Evolutionary conservation across 2,113 vertebrate genomes (phyloP), one percentile per base, ranked within the genome.

Genomic region (Oenanthe oenanthe): DNA sequence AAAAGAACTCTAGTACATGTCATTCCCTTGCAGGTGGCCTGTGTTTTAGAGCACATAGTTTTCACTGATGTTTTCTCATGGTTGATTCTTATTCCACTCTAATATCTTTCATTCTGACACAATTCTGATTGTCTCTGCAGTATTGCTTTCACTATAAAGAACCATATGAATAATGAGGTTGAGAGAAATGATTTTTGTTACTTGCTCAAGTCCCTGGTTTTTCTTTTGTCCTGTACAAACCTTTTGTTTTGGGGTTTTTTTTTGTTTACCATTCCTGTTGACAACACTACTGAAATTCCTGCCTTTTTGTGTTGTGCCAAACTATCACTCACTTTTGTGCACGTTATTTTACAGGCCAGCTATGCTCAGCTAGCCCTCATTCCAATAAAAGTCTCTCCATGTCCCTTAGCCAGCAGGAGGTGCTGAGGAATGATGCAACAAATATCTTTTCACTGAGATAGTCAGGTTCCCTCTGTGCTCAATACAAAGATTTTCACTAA

Each of bases 341-440:
- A 1, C 7, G 28, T n/a, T 29, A 47, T 63, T 77, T 89, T 81
- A 47, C 40, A 42, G 8, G 26, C 26, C 1, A 3, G 38, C 22
- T 74, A 7, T 21, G 25, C 60, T 93, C 50, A 83, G 34, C 47
- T 76, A 72, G 31, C 12, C 5, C 2, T 77, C 6, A 3, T 38
- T 67, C 18, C 0, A 1, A 54, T 25, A 32, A 31, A 85, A 74
- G 17, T 47, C 29, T 87, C 38, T 50, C 43, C n/a, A 12, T 25
- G 20, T 70, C 28, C 70, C 26, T 53, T 54, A 85, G 72, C 51
- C 56, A 83, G 65, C 34, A 92, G 51, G 32, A 94, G 56, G n/a
- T 94, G 63, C 71, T 88, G 75, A 90, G 82, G 29, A 76, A 85
- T 76, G 94, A 92, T 70, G 56, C 58, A 88, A 85, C 15, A 67